Percentiles rank a stretch among this genome's conserved stretches.
These are phyloP conservation scores for Volucella bombylans DNA, from an alignment of 2,888 invertebrate genomes.

Conservation along the genomic window DNA sequence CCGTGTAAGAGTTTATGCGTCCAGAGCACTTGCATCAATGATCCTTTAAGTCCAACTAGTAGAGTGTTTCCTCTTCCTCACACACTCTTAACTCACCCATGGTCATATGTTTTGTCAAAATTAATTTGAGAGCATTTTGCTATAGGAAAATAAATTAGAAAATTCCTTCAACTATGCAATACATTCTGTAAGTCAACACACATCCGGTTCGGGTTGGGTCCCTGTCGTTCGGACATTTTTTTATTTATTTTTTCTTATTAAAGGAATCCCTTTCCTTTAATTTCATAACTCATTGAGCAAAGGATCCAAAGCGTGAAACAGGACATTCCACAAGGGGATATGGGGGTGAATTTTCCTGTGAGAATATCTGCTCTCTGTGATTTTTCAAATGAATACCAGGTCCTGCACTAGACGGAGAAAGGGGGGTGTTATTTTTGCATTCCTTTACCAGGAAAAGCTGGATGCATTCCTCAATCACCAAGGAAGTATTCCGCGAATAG, in stretches of 20 bases:
- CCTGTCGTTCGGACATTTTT: constrained; percentile 28
- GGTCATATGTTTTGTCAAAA: constrained; percentile 44
- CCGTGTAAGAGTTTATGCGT: background rate
- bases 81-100: background rate
- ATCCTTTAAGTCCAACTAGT: constrained; percentile 15
- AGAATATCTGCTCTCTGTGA: background rate
- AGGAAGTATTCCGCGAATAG: constrained; percentile 10
- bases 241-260: constrained; percentile 20
- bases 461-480: constrained; percentile 37
- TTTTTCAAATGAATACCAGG: constrained; percentile 15
- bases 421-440: constrained; percentile 1
- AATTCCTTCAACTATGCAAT: constrained; percentile 55
- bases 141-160: constrained; percentile 61
- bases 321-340: constrained; percentile 19
- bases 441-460: background rate
- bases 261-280: constrained; percentile 75
- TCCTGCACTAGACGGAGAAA: background rate
- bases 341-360: background rate
- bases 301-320: constrained; percentile 36
- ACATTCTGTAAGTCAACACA: constrained; percentile 31
- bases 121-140: constrained; percentile 56
- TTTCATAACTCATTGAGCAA: constrained; percentile 81
- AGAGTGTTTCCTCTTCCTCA: background rate
- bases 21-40: constrained; percentile 23
- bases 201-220: constrained; percentile 48